Percentiles rank a stretch among this genome's conserved stretches.
phyloP scores from a whole-genome alignment of 2,888 invertebrate genomes.

The Leptothorax acervorum region DNA sequence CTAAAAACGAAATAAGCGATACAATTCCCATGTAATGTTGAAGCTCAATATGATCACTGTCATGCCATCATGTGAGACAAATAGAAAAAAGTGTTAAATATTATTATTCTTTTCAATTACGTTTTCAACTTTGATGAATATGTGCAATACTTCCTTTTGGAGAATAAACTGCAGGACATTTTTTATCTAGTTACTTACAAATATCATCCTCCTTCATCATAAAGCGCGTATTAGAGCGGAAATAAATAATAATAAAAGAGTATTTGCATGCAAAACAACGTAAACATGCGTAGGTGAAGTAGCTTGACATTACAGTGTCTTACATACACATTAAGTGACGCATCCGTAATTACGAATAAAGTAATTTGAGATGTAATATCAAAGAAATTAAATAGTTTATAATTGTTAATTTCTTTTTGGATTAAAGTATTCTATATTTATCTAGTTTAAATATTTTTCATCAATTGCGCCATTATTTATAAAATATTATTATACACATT shows the following conservation, averaged over 20 bases:
- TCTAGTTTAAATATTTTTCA: neutral
- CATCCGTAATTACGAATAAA: neutral
- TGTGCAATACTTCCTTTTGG: neutral
- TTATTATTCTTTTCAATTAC: neutral
- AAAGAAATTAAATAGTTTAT: neutral
- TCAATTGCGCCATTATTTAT: neutral
- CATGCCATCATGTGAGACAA: neutral
- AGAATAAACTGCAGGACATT: constrained; percentile 21
- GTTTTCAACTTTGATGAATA: neutral
- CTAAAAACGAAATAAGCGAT: neutral
- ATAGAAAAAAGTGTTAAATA: neutral
- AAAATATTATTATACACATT: neutral
- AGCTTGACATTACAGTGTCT: constrained; percentile 13
- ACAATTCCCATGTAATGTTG: neutral
- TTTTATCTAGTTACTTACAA: constrained; percentile 72
- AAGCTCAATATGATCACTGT: neutral
- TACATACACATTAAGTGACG: constrained; percentile 11
- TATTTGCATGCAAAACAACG: constrained; percentile 61
- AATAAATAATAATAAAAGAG: constrained; percentile 45
- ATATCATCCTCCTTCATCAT: constrained; percentile 60
- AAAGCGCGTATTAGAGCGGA: constrained; percentile 60
- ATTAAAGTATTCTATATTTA: neutral
- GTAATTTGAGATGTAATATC: constrained; percentile 33
- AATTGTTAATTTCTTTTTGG: neutral
- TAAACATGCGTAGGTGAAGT: constrained; percentile 2